These are phyloP conservation scores for Meteorus cinctellus DNA, from an alignment of 2,888 invertebrate genomes.

Conservation along the genomic window DNA sequence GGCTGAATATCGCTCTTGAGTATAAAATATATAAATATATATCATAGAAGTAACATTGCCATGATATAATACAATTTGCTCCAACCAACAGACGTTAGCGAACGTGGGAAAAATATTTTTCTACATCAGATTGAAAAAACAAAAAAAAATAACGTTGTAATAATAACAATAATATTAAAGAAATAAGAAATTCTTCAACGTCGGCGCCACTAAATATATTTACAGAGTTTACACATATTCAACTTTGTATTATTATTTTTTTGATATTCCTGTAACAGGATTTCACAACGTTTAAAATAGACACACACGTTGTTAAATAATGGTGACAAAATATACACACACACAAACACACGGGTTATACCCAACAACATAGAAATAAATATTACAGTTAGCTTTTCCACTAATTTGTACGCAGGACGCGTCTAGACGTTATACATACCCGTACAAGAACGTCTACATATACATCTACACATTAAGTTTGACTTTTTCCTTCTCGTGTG, in stretches of 20 bases:
- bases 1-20: slow-evolving; percentile 28
- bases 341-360: neutral
- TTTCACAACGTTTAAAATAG: slow-evolving; percentile 15
- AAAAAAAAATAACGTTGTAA: neutral
- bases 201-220: neutral
- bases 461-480: neutral
- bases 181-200: neutral
- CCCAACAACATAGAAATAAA: neutral
- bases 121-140: neutral
- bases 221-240: neutral
- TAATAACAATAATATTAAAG: neutral
- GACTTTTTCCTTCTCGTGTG: neutral
- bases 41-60: neutral
- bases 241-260: neutral
- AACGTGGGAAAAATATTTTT: slow-evolving; percentile 29
- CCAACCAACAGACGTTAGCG: neutral
- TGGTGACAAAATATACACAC: slow-evolving; percentile 31
- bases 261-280: neutral
- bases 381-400: slow-evolving; percentile 62
- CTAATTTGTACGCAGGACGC: slow-evolving; percentile 59
- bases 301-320: slow-evolving; percentile 16
- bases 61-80: slow-evolving; percentile 3
- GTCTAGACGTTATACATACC: slow-evolving; percentile 42
- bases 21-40: neutral
- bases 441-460: slow-evolving; percentile 37